phyloP scores from a whole-genome alignment of 1,140 invertebrate species.

The Papilio machaon region DNA sequence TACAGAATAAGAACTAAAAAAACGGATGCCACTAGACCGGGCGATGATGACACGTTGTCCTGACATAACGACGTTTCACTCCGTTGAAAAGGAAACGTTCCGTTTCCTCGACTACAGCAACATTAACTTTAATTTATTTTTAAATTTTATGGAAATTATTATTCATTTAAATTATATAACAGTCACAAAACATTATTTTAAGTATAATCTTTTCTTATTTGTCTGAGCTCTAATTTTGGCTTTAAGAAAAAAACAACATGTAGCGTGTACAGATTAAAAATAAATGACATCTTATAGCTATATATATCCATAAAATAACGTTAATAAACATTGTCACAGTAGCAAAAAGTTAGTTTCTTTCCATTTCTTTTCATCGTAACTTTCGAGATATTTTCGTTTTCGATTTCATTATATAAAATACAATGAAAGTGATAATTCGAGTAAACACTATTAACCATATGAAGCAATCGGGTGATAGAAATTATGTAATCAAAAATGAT shows the following conservation, averaged over 20 bases:
- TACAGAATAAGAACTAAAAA: slow-evolving; percentile 3
- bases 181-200: background rate
- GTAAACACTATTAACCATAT: slow-evolving; percentile 33
- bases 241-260: background rate
- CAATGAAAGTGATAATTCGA: slow-evolving; percentile 38
- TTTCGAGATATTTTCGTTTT: slow-evolving; percentile 28
- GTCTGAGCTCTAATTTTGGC: background rate
- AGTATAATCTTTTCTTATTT: background rate
- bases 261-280: background rate
- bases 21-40: background rate
- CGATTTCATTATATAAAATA: slow-evolving; percentile 36
- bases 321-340: background rate
- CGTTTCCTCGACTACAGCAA: slow-evolving; percentile 21
- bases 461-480: slow-evolving; percentile 13
- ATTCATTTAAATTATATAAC: background rate
- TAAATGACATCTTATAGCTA: background rate
- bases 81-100: slow-evolving; percentile 29
- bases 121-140: slow-evolving; percentile 9
- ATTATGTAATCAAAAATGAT: slow-evolving; percentile 24
- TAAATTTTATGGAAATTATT: background rate
- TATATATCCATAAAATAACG: background rate
- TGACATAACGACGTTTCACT: slow-evolving; percentile 33
- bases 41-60: slow-evolving; percentile 34
- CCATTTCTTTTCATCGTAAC: background rate
- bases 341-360: slow-evolving; percentile 5